These are phyloP conservation scores for Amphipoea lucens DNA, from an alignment of 2,888 invertebrate species.

Conservation along the genomic window DNA sequence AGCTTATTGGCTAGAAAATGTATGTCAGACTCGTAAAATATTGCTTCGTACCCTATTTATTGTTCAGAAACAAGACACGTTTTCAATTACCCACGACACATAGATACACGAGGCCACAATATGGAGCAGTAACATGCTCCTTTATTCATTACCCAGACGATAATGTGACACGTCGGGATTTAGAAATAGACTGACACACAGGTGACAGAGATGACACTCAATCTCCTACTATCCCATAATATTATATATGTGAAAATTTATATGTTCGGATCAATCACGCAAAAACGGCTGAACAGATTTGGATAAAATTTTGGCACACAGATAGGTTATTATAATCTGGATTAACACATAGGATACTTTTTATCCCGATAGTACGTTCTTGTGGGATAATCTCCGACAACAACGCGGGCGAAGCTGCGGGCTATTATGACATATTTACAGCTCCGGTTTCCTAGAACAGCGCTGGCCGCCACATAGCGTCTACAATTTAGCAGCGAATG, in stretches of 20 bases:
- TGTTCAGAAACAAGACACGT: slow-evolving; percentile 36
- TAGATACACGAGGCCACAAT: not conserved
- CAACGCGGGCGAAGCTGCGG: no score
- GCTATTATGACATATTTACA: not conserved
- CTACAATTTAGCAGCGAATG: not conserved
- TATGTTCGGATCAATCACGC: no score
- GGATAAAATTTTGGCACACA: no score
- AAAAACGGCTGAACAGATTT: no score
- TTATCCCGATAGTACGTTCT: no score
- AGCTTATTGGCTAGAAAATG: slow-evolving; percentile 8
- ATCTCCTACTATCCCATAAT: no score
- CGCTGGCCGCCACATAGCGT: no score
- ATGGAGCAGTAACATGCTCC: not conserved
- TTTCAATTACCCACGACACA: slow-evolving; percentile 38
- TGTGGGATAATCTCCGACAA: no score
- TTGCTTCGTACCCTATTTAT: slow-evolving; percentile 4
- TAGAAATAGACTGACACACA: not conserved
- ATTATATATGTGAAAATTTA: no score
- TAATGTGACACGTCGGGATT: not conserved
- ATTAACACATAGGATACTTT: no score
- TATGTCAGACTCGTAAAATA: slow-evolving; percentile 32
- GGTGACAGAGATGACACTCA: no score
- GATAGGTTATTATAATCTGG: no score
- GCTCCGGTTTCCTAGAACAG: not conserved
- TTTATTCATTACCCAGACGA: not conserved